phyloP scores from a whole-genome alignment of 2,797 vertebrate species.

The Sternotherus odoratus region DNA sequence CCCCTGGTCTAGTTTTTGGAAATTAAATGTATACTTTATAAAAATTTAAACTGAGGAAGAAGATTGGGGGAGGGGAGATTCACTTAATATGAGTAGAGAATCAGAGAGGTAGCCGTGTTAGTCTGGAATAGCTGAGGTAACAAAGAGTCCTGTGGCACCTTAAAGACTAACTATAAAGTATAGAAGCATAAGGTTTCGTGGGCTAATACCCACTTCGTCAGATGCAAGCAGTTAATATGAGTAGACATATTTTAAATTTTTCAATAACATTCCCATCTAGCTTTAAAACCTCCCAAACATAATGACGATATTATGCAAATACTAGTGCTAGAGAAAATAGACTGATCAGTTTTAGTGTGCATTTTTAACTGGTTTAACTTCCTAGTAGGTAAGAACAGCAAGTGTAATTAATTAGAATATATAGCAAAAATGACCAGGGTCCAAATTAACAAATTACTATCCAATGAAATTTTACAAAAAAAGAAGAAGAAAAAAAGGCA shows the following conservation, averaged over 20 bases:
- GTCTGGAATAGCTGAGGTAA: too few relatives aligned
- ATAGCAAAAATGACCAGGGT: background rate
- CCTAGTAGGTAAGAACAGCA: background rate
- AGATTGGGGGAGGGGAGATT: background rate
- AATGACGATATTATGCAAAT: background rate
- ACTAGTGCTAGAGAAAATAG: rapidly evolving
- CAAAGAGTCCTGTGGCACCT: too few relatives aligned
- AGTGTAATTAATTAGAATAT: background rate
- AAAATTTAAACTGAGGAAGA: too few relatives aligned
- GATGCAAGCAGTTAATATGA: too few relatives aligned
- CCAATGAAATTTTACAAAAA: background rate
- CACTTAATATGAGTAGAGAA: background rate
- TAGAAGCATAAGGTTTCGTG: too few relatives aligned
- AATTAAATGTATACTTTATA: too few relatives aligned
- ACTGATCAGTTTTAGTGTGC: too few relatives aligned
- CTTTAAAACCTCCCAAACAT: background rate
- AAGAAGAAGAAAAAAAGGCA: rapidly evolving
- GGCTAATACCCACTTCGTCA: too few relatives aligned
- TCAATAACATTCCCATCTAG: background rate
- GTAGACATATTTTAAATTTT: background rate
- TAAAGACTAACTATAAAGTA: too few relatives aligned
- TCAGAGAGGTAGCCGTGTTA: too few relatives aligned
- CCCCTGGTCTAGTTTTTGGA: too few relatives aligned
- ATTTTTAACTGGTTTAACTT: background rate
- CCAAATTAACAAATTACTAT: background rate